phyloP scores from a whole-genome alignment of 2,888 invertebrate species.

The Onchidella celtica region DNA sequence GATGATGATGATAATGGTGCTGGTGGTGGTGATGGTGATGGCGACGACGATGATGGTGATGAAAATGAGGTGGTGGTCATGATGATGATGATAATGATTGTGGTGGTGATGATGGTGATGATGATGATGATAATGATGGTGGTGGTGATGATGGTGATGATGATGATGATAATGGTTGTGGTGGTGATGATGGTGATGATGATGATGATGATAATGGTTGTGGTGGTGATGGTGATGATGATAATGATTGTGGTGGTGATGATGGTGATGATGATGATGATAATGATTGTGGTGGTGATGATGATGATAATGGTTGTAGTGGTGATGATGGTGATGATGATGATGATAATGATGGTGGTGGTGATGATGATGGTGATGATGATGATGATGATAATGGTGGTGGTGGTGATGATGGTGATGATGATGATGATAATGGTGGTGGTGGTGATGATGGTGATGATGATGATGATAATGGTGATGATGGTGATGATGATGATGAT shows the following conservation, averaged over 20 bases:
- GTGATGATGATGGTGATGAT: background rate
- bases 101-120: background rate
- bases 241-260: background rate
- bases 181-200: conserved; percentile 3
- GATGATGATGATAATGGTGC: background rate
- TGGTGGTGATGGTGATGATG: background rate
- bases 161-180: background rate
- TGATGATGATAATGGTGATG: background rate
- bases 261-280: background rate
- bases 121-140: conserved; percentile 3
- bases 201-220: background rate
- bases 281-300: background rate
- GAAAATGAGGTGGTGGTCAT: no score
- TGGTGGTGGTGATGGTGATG: background rate
- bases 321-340: background rate
- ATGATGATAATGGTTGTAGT: conserved; percentile 1
- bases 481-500: background rate
- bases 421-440: no score
- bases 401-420: background rate
- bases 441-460: background rate
- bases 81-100: background rate
- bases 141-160: background rate
- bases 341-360: background rate
- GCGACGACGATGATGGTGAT: no score
- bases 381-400: background rate